Evolutionary conservation across 1,140 invertebrate genomes (phyloP), one percentile per base, ranked within the genome.

Genomic region (Penaeus vannamei): DNA sequence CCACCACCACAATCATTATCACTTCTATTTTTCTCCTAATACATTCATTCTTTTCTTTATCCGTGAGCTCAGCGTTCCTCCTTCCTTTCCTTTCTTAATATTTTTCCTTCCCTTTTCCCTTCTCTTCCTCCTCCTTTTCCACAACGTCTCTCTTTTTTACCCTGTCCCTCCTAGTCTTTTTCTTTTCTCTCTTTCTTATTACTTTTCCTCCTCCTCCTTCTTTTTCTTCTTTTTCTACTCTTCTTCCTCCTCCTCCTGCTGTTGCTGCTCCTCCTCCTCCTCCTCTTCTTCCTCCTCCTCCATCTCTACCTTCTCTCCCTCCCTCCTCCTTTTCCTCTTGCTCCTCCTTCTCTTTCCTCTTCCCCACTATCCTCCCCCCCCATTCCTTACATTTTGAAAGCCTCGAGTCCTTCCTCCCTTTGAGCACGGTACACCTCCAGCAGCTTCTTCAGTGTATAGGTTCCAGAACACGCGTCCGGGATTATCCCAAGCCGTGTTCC

Each of bases 401-500:
- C 76, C 79, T 42, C 53, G 36, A 23, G 8, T 17, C 86, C 46
- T 79, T 60, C 53, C 77, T 42, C 17, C n/a, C 61, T 22, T 62
- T 22, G 46, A 23, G 60, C 82, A 22, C 79, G 42, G 60, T 46
- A 59, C 79, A 81, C 79, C 60, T 53, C 79, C 42, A 81, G 42
- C 79, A 32, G 79, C 79, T 42, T 53, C 36, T 42, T 32, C 81
- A 84, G 82, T 60, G 82, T 89, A 83, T 29, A 60, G 82, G 81
- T 76, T 86, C 77, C 76, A 84, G 42, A 84, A 89, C 87, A 89
- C 81, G 87, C 46, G 69, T 89, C 80, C 66, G 62, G 87, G 87
- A 89, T 89, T 84, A 89, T 89, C 87, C 87, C 59, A 66, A 84
- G 42, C 60, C 87, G 80, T 89, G 87, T 89, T 84, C 64, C 87